These are phyloP conservation scores for Triplophysa tibetana DNA, from an alignment of 2,113 vertebrate species.

Conservation along the genomic window DNA sequence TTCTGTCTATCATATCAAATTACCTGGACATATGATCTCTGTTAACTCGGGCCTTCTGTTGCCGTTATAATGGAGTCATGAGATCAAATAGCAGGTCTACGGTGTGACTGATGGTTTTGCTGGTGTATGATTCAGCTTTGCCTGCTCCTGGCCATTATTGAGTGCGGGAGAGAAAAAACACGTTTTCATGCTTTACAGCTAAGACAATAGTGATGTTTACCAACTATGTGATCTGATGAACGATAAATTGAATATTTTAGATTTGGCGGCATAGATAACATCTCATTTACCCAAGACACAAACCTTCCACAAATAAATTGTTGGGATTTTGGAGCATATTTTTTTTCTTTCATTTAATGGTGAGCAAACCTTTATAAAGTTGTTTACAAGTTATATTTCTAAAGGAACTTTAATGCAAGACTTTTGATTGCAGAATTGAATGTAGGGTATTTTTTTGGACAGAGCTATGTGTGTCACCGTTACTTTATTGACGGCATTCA, in stretches of 20 bases:
- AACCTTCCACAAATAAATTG: background rate
- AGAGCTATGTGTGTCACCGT: background rate
- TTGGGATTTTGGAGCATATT: background rate
- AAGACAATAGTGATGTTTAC: background rate
- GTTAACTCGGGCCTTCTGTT: background rate
- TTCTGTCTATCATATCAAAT: background rate
- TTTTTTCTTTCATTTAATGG: background rate
- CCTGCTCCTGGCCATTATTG: background rate
- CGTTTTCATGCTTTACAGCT: background rate
- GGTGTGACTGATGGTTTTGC: background rate
- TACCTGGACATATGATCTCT: background rate
- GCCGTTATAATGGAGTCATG: background rate
- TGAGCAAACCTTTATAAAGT: too few relatives aligned
- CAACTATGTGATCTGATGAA: background rate
- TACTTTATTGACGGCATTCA: slow-evolving; percentile 11
- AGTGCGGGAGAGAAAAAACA: background rate
- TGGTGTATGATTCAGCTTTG: background rate
- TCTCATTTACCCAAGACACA: background rate
- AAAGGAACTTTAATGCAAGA: background rate
- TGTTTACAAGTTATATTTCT: background rate
- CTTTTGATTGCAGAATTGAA: background rate
- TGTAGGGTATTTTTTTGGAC: background rate
- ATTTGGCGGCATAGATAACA: background rate
- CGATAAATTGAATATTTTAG: background rate
- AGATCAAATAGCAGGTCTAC: background rate